phyloP scores from a whole-genome alignment of 2,888 invertebrate species.

The Furcula furcula region DNA sequence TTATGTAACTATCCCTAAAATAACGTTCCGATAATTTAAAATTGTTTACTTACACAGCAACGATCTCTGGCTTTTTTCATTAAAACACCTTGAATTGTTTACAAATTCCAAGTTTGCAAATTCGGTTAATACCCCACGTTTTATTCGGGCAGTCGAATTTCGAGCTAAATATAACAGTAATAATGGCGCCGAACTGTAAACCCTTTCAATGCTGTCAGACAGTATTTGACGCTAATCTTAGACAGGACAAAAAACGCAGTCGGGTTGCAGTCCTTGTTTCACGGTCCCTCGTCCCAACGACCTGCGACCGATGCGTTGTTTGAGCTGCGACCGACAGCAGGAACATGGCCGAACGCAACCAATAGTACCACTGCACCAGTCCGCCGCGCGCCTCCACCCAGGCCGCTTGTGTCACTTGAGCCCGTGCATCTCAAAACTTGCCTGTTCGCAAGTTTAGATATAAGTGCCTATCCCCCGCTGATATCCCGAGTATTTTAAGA shows the following conservation, averaged over 20 bases:
- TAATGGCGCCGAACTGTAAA: conserved; percentile 22
- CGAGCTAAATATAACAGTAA: conserved; percentile 2
- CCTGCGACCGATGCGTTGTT: conserved; percentile 21
- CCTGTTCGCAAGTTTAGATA: conserved; percentile 49
- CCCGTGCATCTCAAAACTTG: conserved; percentile 42
- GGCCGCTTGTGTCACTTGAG: conserved; percentile 45
- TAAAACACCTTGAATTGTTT: conserved; percentile 11
- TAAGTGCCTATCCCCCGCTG: conserved; percentile 47
- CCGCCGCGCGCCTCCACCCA: conserved; percentile 55
- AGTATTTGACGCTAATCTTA: conserved; percentile 70
- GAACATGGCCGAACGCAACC: conserved; percentile 22
- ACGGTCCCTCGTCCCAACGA: conserved; percentile 48
- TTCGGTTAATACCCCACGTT: conserved; percentile 4
- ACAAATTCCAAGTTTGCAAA: conserved; percentile 6
- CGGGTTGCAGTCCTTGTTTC: conserved; percentile 67
- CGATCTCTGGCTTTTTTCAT: conserved; percentile 1
- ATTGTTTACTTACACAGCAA: conserved; percentile 7
- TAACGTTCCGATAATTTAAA: background rate
- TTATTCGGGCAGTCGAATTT: background rate
- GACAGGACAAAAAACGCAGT: conserved; percentile 68
- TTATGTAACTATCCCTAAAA: too few species aligned
- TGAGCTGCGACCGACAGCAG: conserved; percentile 31
- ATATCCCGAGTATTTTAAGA: conserved; percentile 51
- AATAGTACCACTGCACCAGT: conserved; percentile 41
- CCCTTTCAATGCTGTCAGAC: conserved; percentile 49